Conservation (phyloP, 1,140 invertebrate species). For the Papilio glaucus region DNA sequence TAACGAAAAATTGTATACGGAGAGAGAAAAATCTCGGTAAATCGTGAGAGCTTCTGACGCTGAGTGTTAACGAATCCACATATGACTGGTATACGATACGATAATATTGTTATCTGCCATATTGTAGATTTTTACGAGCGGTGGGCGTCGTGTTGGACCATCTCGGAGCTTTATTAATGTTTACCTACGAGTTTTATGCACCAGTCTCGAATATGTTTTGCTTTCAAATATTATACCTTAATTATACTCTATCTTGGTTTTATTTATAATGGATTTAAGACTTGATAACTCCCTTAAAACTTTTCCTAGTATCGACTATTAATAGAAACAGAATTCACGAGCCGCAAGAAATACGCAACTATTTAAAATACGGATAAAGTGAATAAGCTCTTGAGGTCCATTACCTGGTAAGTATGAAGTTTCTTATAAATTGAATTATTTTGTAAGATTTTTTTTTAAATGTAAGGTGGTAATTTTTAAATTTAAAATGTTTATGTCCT, state of each 20-base stretch:
- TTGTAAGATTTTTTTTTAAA: too few relatives aligned
- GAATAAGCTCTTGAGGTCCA: too few relatives aligned
- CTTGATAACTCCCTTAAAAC: too few relatives aligned
- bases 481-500: too few relatives aligned
- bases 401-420: too few relatives aligned
- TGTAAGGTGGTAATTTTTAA: too few relatives aligned
- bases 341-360: too few relatives aligned
- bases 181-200: neutral
- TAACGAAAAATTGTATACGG: constrained; percentile 8
- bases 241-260: neutral
- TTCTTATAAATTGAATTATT: too few relatives aligned
- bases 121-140: constrained; percentile 1
- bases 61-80: constrained; percentile 17
- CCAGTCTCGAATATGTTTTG: neutral
- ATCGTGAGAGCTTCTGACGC: constrained; percentile 3
- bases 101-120: constrained; percentile 4
- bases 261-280: neutral
- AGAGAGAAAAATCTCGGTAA: constrained; percentile 5
- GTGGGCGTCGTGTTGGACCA: neutral
- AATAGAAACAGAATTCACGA: too few relatives aligned
- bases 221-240: neutral
- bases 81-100: constrained; percentile 2
- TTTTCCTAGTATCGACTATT: too few relatives aligned
- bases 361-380: too few relatives aligned
- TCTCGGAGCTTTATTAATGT: constrained; percentile 1